Conservation (phyloP, 1,140 invertebrate genomes). For the Agraylea sexmaculata region DNA sequence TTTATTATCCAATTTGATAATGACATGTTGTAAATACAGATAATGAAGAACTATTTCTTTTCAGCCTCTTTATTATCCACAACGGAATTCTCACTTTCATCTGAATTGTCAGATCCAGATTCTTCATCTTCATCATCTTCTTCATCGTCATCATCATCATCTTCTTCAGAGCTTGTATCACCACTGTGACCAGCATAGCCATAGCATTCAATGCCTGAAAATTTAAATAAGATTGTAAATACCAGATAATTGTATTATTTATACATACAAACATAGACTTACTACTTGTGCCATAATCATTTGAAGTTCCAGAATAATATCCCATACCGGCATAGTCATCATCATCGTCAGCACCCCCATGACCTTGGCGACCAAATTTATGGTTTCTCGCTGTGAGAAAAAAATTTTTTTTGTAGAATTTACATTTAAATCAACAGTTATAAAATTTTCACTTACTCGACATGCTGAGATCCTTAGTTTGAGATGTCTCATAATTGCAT, state of each 20-base stretch:
- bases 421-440: no score
- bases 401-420: no score
- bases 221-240: slow-evolving; percentile 6
- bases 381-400: slow-evolving; percentile 69
- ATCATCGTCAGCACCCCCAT: slow-evolving; percentile 40
- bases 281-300: slow-evolving; percentile 21
- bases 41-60: slow-evolving; percentile 5
- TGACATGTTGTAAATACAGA: background rate
- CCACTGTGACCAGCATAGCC: slow-evolving; percentile 37
- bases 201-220: slow-evolving; percentile 24
- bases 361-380: slow-evolving; percentile 71
- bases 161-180: slow-evolving; percentile 30
- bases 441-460: slow-evolving; percentile 72
- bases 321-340: slow-evolving; percentile 34
- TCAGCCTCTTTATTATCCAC: slow-evolving; percentile 22
- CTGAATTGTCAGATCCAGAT: slow-evolving; percentile 40
- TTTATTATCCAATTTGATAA: no score
- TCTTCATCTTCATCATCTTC: slow-evolving; percentile 41
- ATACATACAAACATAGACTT: slow-evolving; percentile 6
- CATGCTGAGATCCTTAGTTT: slow-evolving; percentile 91
- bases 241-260: background rate
- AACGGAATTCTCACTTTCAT: slow-evolving; percentile 37
- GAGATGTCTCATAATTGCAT: slow-evolving; percentile 80
- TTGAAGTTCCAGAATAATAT: slow-evolving; percentile 23
- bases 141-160: slow-evolving; percentile 39